Conservation (phyloP, 2,797 vertebrate genomes). For the Enteromius trimaculatus region DNA sequence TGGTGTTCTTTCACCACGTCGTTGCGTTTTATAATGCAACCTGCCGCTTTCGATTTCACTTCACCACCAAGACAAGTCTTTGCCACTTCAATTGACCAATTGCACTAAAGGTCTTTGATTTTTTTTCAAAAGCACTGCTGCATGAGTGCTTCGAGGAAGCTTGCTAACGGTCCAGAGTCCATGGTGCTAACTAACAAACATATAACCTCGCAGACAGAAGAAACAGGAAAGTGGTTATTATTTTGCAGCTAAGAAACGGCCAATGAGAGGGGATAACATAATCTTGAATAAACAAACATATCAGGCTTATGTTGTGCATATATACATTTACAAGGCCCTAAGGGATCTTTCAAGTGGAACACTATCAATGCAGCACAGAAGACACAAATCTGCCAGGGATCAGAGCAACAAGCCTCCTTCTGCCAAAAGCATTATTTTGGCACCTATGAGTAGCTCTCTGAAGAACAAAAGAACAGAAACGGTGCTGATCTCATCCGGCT, state of each 20-base stretch:
- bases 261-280: conserved; percentile 21
- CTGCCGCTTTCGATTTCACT: not conserved
- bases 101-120: conserved; percentile 21
- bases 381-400: conserved; percentile 25
- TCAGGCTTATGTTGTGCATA: conserved; percentile 40
- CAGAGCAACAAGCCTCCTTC: conserved; percentile 27
- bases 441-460: conserved; percentile 8
- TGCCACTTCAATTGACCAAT: conserved; percentile 8
- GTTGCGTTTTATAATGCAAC: conserved; percentile 37
- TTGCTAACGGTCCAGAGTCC: conserved; percentile 42
- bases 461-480: conserved; percentile 24
- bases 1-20: conserved; percentile 1
- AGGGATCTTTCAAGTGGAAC: conserved; percentile 11
- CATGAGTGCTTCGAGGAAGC: conserved; percentile 13
- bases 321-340: conserved; percentile 8
- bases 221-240: conserved; percentile 38
- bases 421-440: conserved; percentile 15
- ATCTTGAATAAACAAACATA: conserved; percentile 40
- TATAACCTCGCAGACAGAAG: conserved; percentile 25
- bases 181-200: not conserved
- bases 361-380: conserved; percentile 15
- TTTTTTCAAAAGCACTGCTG: conserved; percentile 16
- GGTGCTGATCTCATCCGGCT: not conserved
- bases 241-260: conserved; percentile 48
- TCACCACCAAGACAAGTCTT: conserved; percentile 23